Evolutionary conservation across 2,797 vertebrate species (phyloP).

Genomic region (Pyrocephalus nanus): DNA sequence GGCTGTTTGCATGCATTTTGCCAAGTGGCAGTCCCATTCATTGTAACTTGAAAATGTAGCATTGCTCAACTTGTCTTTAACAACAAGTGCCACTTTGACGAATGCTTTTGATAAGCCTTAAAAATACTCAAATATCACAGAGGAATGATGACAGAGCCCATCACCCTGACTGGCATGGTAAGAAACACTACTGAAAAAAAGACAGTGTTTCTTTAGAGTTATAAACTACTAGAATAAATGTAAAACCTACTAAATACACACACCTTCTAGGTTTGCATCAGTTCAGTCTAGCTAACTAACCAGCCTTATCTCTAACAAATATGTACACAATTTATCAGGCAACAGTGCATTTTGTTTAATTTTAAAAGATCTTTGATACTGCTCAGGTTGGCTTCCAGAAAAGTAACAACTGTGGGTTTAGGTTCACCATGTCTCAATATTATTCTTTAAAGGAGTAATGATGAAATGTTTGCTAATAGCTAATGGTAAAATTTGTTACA

Average conservation of each 20-base stretch:
- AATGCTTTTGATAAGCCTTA: background rate
- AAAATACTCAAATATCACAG: background rate
- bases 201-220: background rate
- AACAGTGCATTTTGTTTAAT: background rate
- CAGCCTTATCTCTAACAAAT: background rate
- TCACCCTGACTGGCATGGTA: accelerated
- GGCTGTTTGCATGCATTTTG: background rate
- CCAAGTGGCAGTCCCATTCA: background rate
- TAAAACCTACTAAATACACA: background rate
- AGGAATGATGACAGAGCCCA: background rate
- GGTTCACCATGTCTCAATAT: background rate
- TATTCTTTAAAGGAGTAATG: background rate
- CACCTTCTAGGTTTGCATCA: background rate
- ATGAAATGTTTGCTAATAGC: background rate
- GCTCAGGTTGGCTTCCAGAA: accelerated
- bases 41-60: background rate
- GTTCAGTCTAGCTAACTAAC: background rate
- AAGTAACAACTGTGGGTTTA: background rate
- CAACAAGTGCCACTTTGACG: background rate
- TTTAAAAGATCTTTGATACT: background rate
- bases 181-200: background rate
- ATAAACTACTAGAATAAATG: background rate
- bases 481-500: background rate
- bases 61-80: background rate
- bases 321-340: background rate